Percentiles rank a stretch among this genome's conserved stretches.
Conservation (phyloP, 2,888 invertebrate species). For the Entomobrya proxima region DNA sequence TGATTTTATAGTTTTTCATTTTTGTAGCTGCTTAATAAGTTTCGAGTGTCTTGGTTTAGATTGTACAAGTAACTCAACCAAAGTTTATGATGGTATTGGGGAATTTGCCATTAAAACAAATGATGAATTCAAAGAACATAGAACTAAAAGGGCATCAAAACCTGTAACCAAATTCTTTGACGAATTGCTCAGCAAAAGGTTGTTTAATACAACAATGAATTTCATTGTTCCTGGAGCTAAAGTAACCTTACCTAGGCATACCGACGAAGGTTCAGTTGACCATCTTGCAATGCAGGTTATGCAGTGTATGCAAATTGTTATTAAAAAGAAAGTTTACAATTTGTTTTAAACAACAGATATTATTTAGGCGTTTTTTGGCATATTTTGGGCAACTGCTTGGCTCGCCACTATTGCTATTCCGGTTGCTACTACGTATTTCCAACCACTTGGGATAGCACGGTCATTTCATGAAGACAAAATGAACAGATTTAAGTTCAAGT, state of each 20-base stretch:
- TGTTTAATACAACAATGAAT: constrained; percentile 67
- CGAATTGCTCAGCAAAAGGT: constrained; percentile 21
- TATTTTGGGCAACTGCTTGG: constrained; percentile 63
- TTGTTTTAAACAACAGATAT: background rate
- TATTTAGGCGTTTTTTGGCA: constrained; percentile 60
- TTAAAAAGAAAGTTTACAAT: background rate
- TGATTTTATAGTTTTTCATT: too few relatives aligned
- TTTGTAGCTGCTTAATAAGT: too few relatives aligned
- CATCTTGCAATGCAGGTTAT: constrained; percentile 65
- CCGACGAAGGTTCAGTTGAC: constrained; percentile 39
- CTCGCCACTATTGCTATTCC: constrained; percentile 60
- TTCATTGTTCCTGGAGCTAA: constrained; percentile 56
- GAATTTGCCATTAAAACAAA: too few relatives aligned
- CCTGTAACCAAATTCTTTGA: constrained; percentile 38
- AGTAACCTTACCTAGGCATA: constrained; percentile 34
- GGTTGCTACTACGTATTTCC: background rate
- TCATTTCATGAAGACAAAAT: background rate
- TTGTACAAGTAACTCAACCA: too few relatives aligned
- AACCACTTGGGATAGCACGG: constrained; percentile 46
- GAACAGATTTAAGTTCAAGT: constrained; percentile 14
- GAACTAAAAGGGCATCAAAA: background rate
- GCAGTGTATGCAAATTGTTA: background rate
- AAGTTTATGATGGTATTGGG: too few relatives aligned
- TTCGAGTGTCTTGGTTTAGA: too few relatives aligned
- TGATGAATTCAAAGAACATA: too few relatives aligned